Conservation (phyloP, 2,113 vertebrate genomes). For the Cynocephalus volans region DNA sequence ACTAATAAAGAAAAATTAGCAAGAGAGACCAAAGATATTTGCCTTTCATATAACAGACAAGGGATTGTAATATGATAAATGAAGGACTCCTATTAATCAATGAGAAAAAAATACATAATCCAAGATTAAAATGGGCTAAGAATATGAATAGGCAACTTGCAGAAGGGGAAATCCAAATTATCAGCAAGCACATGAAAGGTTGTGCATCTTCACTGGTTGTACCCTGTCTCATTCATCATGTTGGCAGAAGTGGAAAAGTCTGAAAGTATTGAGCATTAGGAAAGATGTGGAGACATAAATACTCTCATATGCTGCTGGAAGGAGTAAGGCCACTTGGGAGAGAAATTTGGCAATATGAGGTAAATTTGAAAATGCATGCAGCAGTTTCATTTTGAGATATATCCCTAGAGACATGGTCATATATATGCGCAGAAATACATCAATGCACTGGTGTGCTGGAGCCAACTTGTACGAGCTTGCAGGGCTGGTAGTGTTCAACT, state of each 20-base stretch:
- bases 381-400: not conserved
- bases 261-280: not conserved
- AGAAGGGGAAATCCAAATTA: not conserved
- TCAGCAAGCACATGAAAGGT: not conserved
- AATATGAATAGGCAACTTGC: not conserved
- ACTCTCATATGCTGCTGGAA: not conserved
- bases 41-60: not conserved
- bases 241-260: not conserved
- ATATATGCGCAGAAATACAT: accelerated
- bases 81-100: not conserved
- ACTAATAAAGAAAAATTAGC: not conserved
- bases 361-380: not conserved
- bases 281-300: not conserved
- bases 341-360: not conserved
- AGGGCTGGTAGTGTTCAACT: not conserved
- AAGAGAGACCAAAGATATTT: not conserved
- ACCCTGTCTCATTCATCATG: not conserved
- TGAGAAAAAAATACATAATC: not conserved
- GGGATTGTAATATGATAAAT: not conserved
- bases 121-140: not conserved
- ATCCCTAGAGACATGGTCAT: accelerated
- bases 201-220: not conserved
- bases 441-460: accelerated
- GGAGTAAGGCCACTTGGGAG: not conserved
- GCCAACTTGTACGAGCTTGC: accelerated